Conservation (phyloP, 2,797 vertebrate species). For the Furcifer pardalis region DNA sequence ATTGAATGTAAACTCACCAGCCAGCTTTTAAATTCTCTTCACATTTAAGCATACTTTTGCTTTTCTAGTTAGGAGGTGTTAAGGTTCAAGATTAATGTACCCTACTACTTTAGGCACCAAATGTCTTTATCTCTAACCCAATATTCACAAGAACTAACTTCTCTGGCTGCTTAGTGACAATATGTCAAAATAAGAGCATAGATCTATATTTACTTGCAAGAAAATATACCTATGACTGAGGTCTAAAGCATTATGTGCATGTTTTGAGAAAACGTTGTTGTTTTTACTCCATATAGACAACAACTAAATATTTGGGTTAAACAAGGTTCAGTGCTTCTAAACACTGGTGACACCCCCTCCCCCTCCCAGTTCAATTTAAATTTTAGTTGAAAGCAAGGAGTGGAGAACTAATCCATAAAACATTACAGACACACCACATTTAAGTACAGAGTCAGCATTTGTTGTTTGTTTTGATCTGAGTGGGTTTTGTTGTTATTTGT, state of each 20-base stretch:
- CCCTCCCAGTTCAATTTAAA: not conserved
- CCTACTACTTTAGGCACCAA: not conserved
- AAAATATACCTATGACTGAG: not conserved
- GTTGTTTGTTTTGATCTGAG: too few relatives aligned
- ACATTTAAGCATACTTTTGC: not conserved
- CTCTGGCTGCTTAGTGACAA: not conserved
- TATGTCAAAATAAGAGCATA: not conserved
- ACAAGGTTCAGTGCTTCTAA: not conserved
- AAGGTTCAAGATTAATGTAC: not conserved
- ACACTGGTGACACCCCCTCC: not conserved
- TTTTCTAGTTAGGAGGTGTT: not conserved
- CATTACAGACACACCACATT: not conserved
- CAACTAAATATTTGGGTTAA: not conserved
- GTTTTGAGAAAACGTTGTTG: not conserved
- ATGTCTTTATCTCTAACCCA: not conserved
- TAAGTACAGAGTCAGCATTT: not conserved
- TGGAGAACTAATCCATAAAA: not conserved
- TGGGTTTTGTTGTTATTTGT: too few relatives aligned
- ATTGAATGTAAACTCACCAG: not conserved
- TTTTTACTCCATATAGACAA: not conserved
- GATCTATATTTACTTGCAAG: not conserved
- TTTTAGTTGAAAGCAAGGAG: not conserved
- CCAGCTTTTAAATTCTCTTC: not conserved
- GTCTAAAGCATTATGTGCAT: not conserved
- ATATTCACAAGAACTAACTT: not conserved